Evolutionary conservation across 2,113 vertebrate genomes (phyloP).

Genomic region (Ctenomys sociabilis): DNA sequence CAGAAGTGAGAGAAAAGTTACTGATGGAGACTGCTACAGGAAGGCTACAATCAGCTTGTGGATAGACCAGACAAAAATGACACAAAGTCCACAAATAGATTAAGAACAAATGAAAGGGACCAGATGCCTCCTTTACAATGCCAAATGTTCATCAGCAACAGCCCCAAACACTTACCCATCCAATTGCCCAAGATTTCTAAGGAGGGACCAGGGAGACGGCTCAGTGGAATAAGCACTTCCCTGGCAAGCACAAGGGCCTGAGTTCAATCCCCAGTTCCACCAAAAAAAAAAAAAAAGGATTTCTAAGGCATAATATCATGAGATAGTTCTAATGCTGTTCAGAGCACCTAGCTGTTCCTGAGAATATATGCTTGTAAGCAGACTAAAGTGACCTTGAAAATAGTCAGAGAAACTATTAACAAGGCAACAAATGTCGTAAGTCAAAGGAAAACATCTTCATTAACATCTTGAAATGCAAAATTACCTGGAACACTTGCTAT

Average conservation of each 20-base stretch:
- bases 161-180: background rate
- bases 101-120: background rate
- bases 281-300: no score
- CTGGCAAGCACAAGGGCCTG: no score
- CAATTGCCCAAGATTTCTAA: background rate
- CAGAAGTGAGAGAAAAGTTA: background rate
- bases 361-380: constrained; percentile 41
- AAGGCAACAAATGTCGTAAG: constrained; percentile 10
- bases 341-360: background rate
- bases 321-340: background rate
- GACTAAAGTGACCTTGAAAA: constrained; percentile 13
- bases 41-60: background rate
- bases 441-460: constrained; percentile 11
- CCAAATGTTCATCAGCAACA: background rate
- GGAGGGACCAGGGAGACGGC: no score
- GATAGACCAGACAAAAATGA: background rate
- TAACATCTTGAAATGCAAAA: constrained; percentile 35
- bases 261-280: no score
- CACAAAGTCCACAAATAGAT: background rate
- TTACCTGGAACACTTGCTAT: constrained; percentile 23
- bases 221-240: no score
- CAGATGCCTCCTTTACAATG: background rate
- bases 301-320: background rate
- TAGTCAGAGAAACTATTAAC: background rate
- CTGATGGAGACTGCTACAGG: background rate